Base-by-base conservation (phyloP, 2,888 invertebrate species). In the Argyresthia goedartella region DNA sequence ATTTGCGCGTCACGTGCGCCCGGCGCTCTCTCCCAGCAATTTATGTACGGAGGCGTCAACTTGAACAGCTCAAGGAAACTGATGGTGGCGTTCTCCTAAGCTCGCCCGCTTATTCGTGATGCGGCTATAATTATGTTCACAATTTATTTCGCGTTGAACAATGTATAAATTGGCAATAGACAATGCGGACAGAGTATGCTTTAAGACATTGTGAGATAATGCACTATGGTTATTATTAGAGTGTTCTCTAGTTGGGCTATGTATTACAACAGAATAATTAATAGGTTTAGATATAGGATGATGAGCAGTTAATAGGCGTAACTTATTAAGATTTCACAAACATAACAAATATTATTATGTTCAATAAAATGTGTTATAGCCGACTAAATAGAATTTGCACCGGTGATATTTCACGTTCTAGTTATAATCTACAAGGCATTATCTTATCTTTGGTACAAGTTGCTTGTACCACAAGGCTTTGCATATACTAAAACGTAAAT, bases 1-100 rank as follows among this genome's bases (percentile, higher is more conserved):
- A 76, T 80, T 78, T 76, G 74, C 77, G 67, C 76, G 67, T 81
- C 81, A 80, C 76, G 79, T 79, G 75, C 79, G 70, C 71, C 61
- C 67, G 69, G 67, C 67, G 64, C 69, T 69, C 70, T 65, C 64
- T 64, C 67, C 58, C 10, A 66, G 61, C 66, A 72, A 79, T 80
- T 78, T 80, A 80, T 80, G 72, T 73, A 70, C 65, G 64, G 63
- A 74, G 73, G 77, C 76, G 75, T 76, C 74, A 77, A 78, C 71
- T 71, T 67, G 70, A 77, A 76, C 78, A 77, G 74, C 71, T 75
- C 73, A 67, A 72, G 75, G 73, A 73, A 76, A 78, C 64, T 71
- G 71, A 77, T 75, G 25, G 25, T 25, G 69, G 72, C 65, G 69
- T 70, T 66, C 70, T 69, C 67, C 68, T 66, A 70, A 68, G 69